Percentiles rank a stretch among this genome's conserved stretches.
These are phyloP conservation scores for Platysteira castanea DNA, from an alignment of 2,113 vertebrate species.

Conservation along the genomic window DNA sequence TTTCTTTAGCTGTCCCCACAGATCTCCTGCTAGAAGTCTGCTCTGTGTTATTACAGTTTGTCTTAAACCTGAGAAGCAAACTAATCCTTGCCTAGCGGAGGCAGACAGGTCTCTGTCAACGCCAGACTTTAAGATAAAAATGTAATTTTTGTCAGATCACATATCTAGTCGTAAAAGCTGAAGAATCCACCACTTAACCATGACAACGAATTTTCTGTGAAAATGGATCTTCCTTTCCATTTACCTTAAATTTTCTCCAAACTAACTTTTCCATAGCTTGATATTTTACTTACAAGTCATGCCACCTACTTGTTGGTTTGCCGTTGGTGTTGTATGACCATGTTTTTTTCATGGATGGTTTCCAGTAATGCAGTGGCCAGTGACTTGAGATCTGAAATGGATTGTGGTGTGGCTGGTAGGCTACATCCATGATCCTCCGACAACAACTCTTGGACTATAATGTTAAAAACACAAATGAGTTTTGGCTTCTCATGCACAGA, in stretches of 20 bases:
- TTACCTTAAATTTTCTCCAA: neutral
- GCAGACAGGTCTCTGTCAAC: neutral
- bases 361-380: conserved; percentile 93
- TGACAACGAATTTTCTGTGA: neutral
- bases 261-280: neutral
- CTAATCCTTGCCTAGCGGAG: neutral
- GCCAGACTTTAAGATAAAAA: neutral
- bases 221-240: neutral
- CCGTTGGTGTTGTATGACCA: conserved; percentile 95
- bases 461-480: conserved; percentile 10
- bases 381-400: conserved; percentile 96
- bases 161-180: neutral
- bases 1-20: neutral
- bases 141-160: neutral
- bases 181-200: neutral
- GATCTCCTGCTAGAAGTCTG: neutral
- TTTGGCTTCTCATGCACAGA: neutral
- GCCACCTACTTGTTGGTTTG: conserved; percentile 91
- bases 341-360: conserved; percentile 97
- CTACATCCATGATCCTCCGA: conserved; percentile 92
- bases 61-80: neutral
- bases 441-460: conserved; percentile 88
- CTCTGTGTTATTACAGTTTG: neutral
- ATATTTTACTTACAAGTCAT: neutral
- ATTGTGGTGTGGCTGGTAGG: conserved; percentile 92